phyloP scores from a whole-genome alignment of 1,140 invertebrate genomes.

The Dendrolimus kikuchii region DNA sequence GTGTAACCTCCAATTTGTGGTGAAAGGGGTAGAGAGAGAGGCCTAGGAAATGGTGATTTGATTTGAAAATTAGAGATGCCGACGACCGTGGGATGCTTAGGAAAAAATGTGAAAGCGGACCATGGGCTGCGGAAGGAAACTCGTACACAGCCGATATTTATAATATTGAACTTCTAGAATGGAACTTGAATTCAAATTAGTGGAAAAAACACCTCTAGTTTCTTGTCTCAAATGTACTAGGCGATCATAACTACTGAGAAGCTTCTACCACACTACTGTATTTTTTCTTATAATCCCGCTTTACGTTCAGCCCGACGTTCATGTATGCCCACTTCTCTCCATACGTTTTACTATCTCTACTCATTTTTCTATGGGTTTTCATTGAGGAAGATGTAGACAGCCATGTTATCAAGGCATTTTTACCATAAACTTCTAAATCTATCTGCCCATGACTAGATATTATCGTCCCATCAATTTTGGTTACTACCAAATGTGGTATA shows the following conservation, averaged over 20 bases:
- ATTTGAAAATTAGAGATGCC: no score
- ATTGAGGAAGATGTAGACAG: slow-evolving; percentile 18
- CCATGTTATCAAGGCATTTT: slow-evolving; percentile 54
- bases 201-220: background rate
- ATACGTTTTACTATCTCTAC: slow-evolving; percentile 36
- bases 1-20: no score
- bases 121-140: no score
- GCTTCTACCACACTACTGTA: background rate
- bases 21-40: no score
- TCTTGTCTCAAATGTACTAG: slow-evolving; percentile 1
- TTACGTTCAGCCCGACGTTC: slow-evolving; percentile 6
- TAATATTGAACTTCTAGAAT: no score
- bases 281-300: slow-evolving; percentile 1
- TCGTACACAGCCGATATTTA: no score
- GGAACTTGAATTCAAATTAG: background rate
- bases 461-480: slow-evolving; percentile 34
- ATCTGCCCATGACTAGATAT: slow-evolving; percentile 35
- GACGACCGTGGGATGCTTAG: no score
- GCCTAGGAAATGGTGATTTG: no score
- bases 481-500: slow-evolving; percentile 38
- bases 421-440: slow-evolving; percentile 48
- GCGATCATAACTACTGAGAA: background rate
- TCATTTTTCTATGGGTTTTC: slow-evolving; percentile 29
- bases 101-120: no score
- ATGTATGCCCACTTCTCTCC: slow-evolving; percentile 38